Evolutionary conservation across 2,113 vertebrate species (phyloP).

Genomic region (Lipophrys pholis): DNA sequence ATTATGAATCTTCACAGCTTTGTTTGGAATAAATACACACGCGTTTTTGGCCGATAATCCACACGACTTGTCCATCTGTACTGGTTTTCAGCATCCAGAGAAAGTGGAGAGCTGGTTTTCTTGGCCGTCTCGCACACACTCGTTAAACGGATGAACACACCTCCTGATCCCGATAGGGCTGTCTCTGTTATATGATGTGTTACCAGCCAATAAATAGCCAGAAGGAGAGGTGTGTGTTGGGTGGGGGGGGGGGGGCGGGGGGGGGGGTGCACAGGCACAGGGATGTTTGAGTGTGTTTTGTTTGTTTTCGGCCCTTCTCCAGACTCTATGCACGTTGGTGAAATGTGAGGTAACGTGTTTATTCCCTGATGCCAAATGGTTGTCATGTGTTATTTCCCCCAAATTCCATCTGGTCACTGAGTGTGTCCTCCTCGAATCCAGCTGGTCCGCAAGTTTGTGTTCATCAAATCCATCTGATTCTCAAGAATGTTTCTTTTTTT

Average conservation of each 20-base stretch:
- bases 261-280: not conserved
- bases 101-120: constrained; percentile 56
- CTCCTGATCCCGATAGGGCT: constrained; percentile 51
- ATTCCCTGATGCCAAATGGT: constrained; percentile 52
- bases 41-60: constrained; percentile 66
- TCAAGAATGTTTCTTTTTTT: constrained; percentile 34
- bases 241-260: too few relatives aligned
- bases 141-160: constrained; percentile 45
- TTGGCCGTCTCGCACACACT: constrained; percentile 51
- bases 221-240: constrained; percentile 13
- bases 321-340: constrained; percentile 25
- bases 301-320: constrained; percentile 39
- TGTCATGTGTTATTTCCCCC: constrained; percentile 55
- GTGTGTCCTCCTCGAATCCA: constrained; percentile 56
- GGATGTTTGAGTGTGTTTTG: constrained; percentile 49
- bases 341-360: constrained; percentile 41
- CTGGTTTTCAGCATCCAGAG: constrained; percentile 66
- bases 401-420: constrained; percentile 67
- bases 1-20: constrained; percentile 78
- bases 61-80: constrained; percentile 73
- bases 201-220: constrained; percentile 42
- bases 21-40: constrained; percentile 71
- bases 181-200: constrained; percentile 32
- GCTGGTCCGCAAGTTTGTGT: constrained; percentile 67
- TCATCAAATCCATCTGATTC: constrained; percentile 63